Evolutionary conservation across 2,797 vertebrate genomes (phyloP).

Genomic region (Chrosomus eos): DNA sequence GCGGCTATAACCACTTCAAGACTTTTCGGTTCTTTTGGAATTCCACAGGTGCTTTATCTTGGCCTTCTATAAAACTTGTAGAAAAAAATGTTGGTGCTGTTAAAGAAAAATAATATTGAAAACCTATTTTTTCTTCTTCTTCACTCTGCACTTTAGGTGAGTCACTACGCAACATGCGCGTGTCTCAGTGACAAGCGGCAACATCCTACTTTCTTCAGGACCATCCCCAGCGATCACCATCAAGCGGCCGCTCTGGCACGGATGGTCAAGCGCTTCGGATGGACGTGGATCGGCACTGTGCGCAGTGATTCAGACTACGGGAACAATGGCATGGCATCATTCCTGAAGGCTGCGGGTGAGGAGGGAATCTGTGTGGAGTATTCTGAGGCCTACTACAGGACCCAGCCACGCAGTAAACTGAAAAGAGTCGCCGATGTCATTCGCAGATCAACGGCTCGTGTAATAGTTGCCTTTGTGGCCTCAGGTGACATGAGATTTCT

Average conservation of each 20-base stretch:
- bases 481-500: conserved; percentile 69
- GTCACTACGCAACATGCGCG: conserved; percentile 48
- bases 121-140: neutral
- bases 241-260: conserved; percentile 71
- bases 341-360: conserved; percentile 26
- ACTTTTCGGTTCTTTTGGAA: conserved; percentile 66
- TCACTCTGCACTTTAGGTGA: neutral
- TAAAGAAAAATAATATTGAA: neutral
- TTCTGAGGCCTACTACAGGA: conserved; percentile 57
- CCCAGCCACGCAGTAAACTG: conserved; percentile 63
- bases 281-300: conserved; percentile 2
- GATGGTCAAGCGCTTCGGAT: conserved; percentile 16
- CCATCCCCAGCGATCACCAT: conserved; percentile 75
- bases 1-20: conserved; percentile 72
- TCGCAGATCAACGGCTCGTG: conserved; percentile 63
- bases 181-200: conserved; percentile 56
- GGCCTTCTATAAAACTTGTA: neutral
- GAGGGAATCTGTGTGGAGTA: conserved; percentile 64
- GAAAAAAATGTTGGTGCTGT: neutral
- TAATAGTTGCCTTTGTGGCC: conserved; percentile 69
- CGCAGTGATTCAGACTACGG: conserved; percentile 70
- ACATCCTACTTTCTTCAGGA: conserved; percentile 53
- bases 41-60: conserved; percentile 66
- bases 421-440: conserved; percentile 65
- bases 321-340: conserved; percentile 63